Evolutionary conservation across 2,797 vertebrate genomes (phyloP), one percentile per base, ranked within the genome.

Genomic region (Poecilia gillii): DNA sequence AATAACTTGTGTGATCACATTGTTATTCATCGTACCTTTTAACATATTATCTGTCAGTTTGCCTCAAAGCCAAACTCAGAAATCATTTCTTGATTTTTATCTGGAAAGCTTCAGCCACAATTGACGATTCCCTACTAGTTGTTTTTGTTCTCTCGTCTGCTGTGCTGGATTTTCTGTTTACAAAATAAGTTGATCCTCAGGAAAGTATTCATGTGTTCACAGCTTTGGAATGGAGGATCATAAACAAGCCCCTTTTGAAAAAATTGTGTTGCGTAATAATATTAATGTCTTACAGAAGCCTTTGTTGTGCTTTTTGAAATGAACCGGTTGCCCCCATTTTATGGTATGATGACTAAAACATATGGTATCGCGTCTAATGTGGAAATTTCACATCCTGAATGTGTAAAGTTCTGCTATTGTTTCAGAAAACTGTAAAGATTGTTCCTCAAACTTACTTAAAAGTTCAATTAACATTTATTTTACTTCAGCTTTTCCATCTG

Each of bases 281-380:
- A 89, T 87, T 85, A 85, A 75, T 12, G 45, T 87, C 85, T 84
- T 81, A 62, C 76, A 85, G 70, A 68, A 84, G 77, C 66, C 79
- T 57, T 84, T 73, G 25, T 73, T 64, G 78, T 75, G 75, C 59
- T 33, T 33, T 87, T 87, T 91, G 79, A 75, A 87, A 77, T 81
- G 75, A 62, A 74, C 68, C n/a, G 1, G 79, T 87, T 72, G 13
- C 81, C 81, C 77, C 66, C 55, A 41, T 73, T 62, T 88, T 90
- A 14, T n/a, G 23, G 39, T 25, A 70, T 43, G 39, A n/a, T 43
- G 13, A 43, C 41, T 45, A n/a, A 43, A 68, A 20, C 20, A 12
- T 41, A 18, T 68, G 36, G 36, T 12, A 41, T 68, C 23, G 7
- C 23, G 2, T 23, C 20, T 20, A 66, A 39, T 7, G 33, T 39